Evolutionary conservation across 2,113 vertebrate species (phyloP).

Genomic region (Phoenicopterus ruber): DNA sequence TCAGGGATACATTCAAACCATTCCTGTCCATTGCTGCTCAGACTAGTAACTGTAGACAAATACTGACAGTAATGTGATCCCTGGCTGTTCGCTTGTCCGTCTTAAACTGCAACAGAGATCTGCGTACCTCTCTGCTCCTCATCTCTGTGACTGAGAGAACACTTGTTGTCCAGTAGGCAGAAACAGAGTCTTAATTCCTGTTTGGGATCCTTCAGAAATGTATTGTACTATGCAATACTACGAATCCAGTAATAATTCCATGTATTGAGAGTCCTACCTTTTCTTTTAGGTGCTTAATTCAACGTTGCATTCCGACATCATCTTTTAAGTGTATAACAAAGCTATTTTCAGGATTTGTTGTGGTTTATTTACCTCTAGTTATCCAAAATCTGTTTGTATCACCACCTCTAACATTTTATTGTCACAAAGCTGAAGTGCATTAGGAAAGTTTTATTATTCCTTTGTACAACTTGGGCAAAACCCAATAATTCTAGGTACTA

Average conservation of each 20-base stretch:
- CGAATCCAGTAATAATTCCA: not conserved
- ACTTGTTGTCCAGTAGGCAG: not conserved
- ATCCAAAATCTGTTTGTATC: not conserved
- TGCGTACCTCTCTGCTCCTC: not conserved
- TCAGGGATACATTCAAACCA: not conserved
- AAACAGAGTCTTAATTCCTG: not conserved
- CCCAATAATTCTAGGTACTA: not conserved
- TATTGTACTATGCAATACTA: not conserved
- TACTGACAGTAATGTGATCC: not conserved
- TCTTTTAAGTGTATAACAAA: not conserved
- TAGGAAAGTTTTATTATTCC: not conserved
- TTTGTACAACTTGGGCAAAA: not conserved
- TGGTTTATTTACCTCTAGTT: not conserved
- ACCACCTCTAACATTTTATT: not conserved
- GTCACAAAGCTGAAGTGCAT: not conserved
- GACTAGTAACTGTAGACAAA: too few relatives aligned
- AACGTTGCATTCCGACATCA: not conserved
- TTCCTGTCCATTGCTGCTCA: not conserved
- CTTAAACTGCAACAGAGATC: not conserved
- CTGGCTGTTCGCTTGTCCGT: not conserved
- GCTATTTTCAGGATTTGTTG: not conserved
- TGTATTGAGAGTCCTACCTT: not conserved
- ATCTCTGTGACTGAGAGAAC: not conserved
- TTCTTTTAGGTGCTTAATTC: not conserved
- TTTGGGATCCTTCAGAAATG: not conserved